Evolutionary conservation across 2,113 vertebrate genomes (phyloP).

Genomic region (Siphamia tubifer): DNA sequence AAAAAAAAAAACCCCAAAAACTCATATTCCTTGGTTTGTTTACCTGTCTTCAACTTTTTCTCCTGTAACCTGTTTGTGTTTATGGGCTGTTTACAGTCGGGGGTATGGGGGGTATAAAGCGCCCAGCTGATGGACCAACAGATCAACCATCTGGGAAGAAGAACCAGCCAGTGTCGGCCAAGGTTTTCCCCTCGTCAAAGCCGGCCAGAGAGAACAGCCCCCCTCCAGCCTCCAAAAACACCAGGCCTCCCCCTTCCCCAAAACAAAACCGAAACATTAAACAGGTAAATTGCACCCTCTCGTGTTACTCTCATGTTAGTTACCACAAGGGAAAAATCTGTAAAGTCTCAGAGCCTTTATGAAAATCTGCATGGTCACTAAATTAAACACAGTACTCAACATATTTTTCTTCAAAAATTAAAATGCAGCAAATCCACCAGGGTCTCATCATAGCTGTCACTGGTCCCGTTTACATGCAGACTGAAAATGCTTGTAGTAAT

Average conservation of each 20-base stretch:
- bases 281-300: slow-evolving; percentile 26
- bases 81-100: slow-evolving; percentile 79
- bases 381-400: too few relatives aligned
- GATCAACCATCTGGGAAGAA: slow-evolving; percentile 85
- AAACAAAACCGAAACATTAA: slow-evolving; percentile 15
- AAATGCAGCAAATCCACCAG: too few relatives aligned
- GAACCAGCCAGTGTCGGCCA: slow-evolving; percentile 59
- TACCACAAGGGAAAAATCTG: too few relatives aligned
- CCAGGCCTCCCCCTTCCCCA: slow-evolving; percentile 22
- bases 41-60: background rate
- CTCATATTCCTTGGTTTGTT: too few relatives aligned
- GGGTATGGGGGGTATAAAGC: slow-evolving; percentile 88
- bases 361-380: too few relatives aligned
- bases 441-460: too few relatives aligned
- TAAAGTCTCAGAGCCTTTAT: too few relatives aligned
- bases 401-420: too few relatives aligned
- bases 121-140: slow-evolving; percentile 72
- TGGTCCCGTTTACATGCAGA: too few relatives aligned
- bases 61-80: background rate
- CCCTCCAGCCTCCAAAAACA: slow-evolving; percentile 28
- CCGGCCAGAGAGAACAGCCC: slow-evolving; percentile 63
- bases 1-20: too few relatives aligned
- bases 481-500: too few relatives aligned
- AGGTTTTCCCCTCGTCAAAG: slow-evolving; percentile 56
- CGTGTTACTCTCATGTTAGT: background rate